Percentiles rank a stretch among this genome's conserved stretches.
These are phyloP conservation scores for Dasypogon diadema DNA, from an alignment of 2,888 invertebrate genomes.

Conservation along the genomic window DNA sequence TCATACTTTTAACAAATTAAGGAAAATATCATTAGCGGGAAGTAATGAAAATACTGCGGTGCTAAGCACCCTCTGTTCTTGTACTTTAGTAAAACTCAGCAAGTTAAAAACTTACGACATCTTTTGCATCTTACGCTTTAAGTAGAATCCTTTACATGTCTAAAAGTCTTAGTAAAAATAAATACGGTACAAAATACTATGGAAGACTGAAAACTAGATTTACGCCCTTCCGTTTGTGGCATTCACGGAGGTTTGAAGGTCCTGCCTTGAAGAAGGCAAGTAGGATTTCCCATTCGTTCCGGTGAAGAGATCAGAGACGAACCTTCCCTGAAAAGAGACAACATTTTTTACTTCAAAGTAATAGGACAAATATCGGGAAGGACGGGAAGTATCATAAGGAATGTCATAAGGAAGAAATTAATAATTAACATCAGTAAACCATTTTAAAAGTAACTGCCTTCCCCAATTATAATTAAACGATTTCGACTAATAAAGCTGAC, in stretches of 20 bases:
- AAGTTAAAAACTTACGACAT: slow-evolving; percentile 26
- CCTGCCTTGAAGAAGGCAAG: slow-evolving; percentile 62
- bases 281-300: slow-evolving; percentile 59
- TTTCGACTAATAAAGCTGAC: no score
- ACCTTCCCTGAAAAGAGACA: slow-evolving; percentile 67
- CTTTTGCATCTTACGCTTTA: not conserved
- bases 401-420: no score
- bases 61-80: slow-evolving; percentile 26
- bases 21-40: not conserved
- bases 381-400: no score
- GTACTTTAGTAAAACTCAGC: not conserved
- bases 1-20: slow-evolving; percentile 42
- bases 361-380: no score
- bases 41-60: slow-evolving; percentile 24
- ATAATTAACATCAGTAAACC: no score
- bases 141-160: not conserved
- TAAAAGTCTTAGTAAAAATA: not conserved
- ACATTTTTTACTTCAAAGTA: no score
- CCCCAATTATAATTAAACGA: no score
- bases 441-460: no score
- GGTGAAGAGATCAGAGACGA: slow-evolving; percentile 65
- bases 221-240: slow-evolving; percentile 57
- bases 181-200: slow-evolving; percentile 40
- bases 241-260: slow-evolving; percentile 60
- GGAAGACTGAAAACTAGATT: slow-evolving; percentile 32